Base-by-base conservation (phyloP, 2,113 vertebrate species). In the Canis aureus region DNA sequence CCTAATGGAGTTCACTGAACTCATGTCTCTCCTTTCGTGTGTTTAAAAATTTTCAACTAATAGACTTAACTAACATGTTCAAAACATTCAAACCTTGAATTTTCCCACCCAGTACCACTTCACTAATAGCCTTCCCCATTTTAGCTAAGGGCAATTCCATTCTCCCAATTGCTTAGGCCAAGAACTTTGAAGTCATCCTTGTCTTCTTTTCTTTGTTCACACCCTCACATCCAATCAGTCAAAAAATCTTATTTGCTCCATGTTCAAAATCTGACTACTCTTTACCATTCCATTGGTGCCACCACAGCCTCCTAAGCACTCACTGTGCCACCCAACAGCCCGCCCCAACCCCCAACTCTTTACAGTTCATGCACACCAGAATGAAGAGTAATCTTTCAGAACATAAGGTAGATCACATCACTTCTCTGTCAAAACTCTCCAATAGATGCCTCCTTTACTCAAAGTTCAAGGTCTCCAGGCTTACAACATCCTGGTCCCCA, bases 221-320 rank as follows among this genome's bases (percentile, higher is more conserved):
- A 38, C 17, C 32, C n/a, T 49, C 64, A 80, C n/a, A 59, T 53
- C 13, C 10, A 92, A 25, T 43, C 53, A 85, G 64, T 27, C 73
- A 88, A 82, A 60, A 94, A 89, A 60, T 90, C 2, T 32, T 59
- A 53, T 71, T 94, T 79, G 27, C 8, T 84, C n/a, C n/a, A 38
- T 66, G 38, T 97, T 78, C 32, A 94, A 76, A 97, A 49, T 59
- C 84, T 55, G 53, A 74, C 4, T 69, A 62, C 76, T 92, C 91
- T 62, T 87, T 80, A 73, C 27, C 85, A 59, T 20, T 89, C 53
- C 43, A 35, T 0, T 73, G 13, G 23, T 53, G 81, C 17, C 32
- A 69, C 29, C 8, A n/a, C 19, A 23, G 55, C 32, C 35, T 93
- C 62, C 43, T 79, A 69, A 67, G 20, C 29, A n/a, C 25, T 81